These are phyloP conservation scores for Oreotrochilus melanogaster DNA, from an alignment of 2,113 vertebrate genomes.

Conservation along the genomic window DNA sequence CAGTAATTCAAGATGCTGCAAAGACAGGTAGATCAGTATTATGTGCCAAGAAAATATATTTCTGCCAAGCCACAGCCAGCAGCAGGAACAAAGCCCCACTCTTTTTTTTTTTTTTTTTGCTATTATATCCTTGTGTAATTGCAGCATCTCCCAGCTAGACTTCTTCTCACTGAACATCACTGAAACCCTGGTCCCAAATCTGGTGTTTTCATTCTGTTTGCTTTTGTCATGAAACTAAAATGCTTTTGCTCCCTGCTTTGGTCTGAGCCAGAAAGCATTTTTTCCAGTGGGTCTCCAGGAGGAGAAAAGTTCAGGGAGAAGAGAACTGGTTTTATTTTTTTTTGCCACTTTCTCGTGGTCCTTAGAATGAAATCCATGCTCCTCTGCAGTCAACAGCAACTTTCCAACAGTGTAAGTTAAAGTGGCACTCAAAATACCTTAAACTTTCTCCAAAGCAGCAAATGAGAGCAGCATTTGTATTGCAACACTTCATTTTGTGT, in stretches of 20 bases:
- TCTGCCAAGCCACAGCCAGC: neutral
- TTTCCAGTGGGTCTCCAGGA: neutral
- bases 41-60: neutral
- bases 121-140: neutral
- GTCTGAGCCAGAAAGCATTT: neutral
- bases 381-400: neutral
- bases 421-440: neutral
- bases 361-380: neutral
- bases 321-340: neutral
- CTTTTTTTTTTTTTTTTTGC: too few species aligned
- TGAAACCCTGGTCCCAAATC: neutral
- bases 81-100: neutral
- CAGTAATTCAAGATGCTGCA: neutral
- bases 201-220: neutral
- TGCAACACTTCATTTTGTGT: neutral
- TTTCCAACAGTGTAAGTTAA: neutral
- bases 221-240: neutral
- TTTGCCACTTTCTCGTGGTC: neutral
- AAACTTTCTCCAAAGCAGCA: neutral
- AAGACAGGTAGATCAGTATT: neutral
- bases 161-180: neutral
- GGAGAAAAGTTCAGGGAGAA: neutral
- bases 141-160: neutral
- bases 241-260: neutral
- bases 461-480: accelerated